Base-by-base conservation (phyloP, 1,140 invertebrate species). In the Bombus affinis region DNA sequence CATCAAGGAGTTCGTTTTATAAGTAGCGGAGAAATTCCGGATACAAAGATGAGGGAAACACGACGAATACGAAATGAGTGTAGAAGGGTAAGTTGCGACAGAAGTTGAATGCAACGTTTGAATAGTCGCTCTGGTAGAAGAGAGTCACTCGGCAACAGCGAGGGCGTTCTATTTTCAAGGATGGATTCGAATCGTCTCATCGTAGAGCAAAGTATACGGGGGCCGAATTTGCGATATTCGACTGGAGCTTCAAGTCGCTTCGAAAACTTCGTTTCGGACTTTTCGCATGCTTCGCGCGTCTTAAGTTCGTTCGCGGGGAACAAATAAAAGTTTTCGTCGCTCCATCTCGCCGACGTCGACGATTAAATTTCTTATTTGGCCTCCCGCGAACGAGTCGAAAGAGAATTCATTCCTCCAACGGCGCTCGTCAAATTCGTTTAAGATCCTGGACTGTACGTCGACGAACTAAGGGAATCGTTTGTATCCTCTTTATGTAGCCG, bases 21-120 rank as follows among this genome's bases (percentile, higher is more conserved):
- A 81, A 86, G 68, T 66, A 70, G 37, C 42, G 42, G 25, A 18
- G 62, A 39, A 88, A 82, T 75, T 89, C 59, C 15, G 8, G 47
- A 84, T 81, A 62, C 62, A 65, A 81, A 80, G 25, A 57, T 57
- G 88, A 81, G 79, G 83, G 44, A 68, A 77, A 81, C 47, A 77
- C 25, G 32, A 74, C 66, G 79, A 68, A 86, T 82, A 70, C 68
- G 53, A 62, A 82, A 78, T 76, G 65, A 42, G 44, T 53, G 47
- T 6, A 53, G 66, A 71, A 42, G 8, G 70, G 47, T 57, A 47
- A 89, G 81, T 81, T 89, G 88, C 65, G 42, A 71, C 47, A 18
- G 78, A 72, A 89, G 87, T 89, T 89, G 73, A 78, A 88, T 80
- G 83, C 74, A 72, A 75, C 86, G 80, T 88, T 85, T 81, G 77